Evolutionary conservation across 2,113 vertebrate genomes (phyloP).

Genomic region (Montifringilla adamsi): DNA sequence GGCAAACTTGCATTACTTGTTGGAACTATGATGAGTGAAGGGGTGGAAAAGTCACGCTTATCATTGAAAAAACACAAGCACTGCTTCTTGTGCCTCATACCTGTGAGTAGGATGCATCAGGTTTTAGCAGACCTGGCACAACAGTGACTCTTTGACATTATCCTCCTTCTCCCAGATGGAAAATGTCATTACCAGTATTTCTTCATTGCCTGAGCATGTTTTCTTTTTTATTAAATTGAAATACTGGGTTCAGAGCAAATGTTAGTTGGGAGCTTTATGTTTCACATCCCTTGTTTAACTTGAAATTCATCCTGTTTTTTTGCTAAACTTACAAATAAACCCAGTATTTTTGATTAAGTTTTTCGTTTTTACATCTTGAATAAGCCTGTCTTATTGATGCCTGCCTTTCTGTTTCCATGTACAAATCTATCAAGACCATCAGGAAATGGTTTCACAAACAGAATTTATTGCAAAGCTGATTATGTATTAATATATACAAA

Average conservation of each 20-base stretch:
- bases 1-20: background rate
- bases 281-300: background rate
- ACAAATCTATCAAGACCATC: slow-evolving; percentile 64
- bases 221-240: slow-evolving; percentile 19
- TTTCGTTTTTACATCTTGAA: slow-evolving; percentile 19
- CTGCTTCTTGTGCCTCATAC: background rate
- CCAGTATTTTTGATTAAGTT: background rate
- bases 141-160: background rate
- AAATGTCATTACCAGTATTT: slow-evolving; percentile 26
- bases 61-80: background rate
- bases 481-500: slow-evolving; percentile 76
- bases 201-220: background rate
- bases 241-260: slow-evolving; percentile 5
- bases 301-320: background rate
- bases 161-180: background rate
- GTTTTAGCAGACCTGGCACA: background rate
- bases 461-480: slow-evolving; percentile 73
- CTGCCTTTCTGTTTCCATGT: slow-evolving; percentile 25
- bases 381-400: slow-evolving; percentile 8
- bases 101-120: background rate
- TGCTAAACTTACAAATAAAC: background rate
- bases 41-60: background rate
- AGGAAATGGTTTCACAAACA: slow-evolving; percentile 62
- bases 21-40: background rate
- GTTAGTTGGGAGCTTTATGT: background rate